Percentiles rank a stretch among this genome's conserved stretches.
These are phyloP conservation scores for Dermochelys coriacea DNA, from an alignment of 2,797 vertebrate species.

Conservation along the genomic window DNA sequence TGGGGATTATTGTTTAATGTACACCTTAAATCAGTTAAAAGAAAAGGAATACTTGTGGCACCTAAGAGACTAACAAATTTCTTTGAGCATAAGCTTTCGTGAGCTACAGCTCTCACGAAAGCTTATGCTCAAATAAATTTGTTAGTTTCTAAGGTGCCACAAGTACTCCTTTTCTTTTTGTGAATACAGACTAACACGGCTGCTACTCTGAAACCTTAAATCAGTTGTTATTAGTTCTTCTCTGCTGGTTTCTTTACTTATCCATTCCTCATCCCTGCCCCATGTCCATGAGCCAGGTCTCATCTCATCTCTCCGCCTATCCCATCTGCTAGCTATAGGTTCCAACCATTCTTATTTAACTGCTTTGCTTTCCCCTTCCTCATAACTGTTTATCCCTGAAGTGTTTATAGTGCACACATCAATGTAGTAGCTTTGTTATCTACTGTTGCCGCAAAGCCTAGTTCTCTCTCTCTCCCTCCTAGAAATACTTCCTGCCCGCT, in stretches of 20 bases:
- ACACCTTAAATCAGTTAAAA: not conserved
- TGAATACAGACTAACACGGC: too few relatives aligned
- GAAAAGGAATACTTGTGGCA: too few relatives aligned
- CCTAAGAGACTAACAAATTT: too few relatives aligned
- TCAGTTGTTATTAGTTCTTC: not conserved
- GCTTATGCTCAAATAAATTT: too few relatives aligned
- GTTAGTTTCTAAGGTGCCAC: too few relatives aligned
- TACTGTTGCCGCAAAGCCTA: not conserved
- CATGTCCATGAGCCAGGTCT: not conserved
- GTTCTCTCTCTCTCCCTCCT: not conserved
- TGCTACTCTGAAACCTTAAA: too few relatives aligned
- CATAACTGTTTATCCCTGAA: not conserved
- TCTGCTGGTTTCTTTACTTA: not conserved
- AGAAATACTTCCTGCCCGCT: not conserved
- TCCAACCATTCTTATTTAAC: not conserved
- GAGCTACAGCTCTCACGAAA: too few relatives aligned
- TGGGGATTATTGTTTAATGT: not conserved
- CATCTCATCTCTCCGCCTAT: not conserved
- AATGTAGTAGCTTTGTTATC: not conserved
- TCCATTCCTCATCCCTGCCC: not conserved
- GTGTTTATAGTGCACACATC: not conserved
- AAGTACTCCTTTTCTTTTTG: too few relatives aligned
- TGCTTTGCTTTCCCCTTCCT: not conserved
- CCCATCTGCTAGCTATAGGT: not conserved
- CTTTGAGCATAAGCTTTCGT: too few relatives aligned